These are phyloP conservation scores for Drosophila grimshawi DNA, from an alignment of 1,140 invertebrate genomes.

Conservation along the genomic window DNA sequence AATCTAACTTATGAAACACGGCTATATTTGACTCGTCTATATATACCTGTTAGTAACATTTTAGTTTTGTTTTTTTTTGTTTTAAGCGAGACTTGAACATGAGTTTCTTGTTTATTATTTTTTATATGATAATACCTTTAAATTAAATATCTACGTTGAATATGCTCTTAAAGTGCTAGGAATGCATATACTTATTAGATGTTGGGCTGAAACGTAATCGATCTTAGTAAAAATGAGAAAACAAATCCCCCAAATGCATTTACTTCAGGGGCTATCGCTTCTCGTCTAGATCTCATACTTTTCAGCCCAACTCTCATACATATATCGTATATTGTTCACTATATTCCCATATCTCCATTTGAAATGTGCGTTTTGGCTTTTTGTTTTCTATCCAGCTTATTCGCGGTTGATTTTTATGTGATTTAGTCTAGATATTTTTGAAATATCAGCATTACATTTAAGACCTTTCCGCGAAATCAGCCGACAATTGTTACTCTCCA, in stretches of 20 bases:
- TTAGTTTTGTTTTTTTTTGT: constrained; percentile 7
- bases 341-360: background rate
- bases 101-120: background rate
- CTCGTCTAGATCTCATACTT: background rate
- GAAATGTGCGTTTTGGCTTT: background rate
- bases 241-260: background rate
- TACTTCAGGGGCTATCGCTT: too few relatives aligned
- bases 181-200: constrained; percentile 3
- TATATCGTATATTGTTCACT: constrained; percentile 1
- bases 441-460: constrained; percentile 7
- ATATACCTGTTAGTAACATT: constrained; percentile 33
- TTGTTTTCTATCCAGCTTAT: background rate
- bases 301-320: background rate
- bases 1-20: background rate
- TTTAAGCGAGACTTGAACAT: constrained; percentile 4
- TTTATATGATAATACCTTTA: background rate
- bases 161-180: constrained; percentile 13
- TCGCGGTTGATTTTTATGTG: background rate
- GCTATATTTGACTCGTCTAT: constrained; percentile 11
- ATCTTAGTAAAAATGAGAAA: background rate
- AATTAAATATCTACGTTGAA: background rate
- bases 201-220: background rate
- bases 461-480: constrained; percentile 3
- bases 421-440: constrained; percentile 14
- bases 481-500: background rate